Percentiles rank a stretch among this genome's conserved stretches.
phyloP scores from a whole-genome alignment of 35 echinoderm and acorn worm genomes.

The Ophiothrix spiculata region DNA sequence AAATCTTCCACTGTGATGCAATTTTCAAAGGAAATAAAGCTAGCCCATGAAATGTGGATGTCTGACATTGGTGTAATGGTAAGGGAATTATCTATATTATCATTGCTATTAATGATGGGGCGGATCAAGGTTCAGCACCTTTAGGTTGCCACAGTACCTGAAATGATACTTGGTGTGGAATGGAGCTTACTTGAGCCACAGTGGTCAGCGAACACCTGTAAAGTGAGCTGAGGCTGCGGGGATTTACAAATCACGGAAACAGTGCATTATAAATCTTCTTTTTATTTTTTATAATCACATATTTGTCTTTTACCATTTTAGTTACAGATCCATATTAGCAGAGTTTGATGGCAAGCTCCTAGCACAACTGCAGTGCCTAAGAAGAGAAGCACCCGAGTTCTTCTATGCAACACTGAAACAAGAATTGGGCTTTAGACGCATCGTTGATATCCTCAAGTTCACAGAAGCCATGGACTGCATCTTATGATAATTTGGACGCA shows the following conservation, averaged over 20 bases:
- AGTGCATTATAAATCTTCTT: background rate
- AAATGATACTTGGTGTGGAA: no score
- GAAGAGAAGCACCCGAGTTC: slow-evolving; percentile 85
- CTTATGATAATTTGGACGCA: slow-evolving; percentile 24
- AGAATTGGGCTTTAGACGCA: slow-evolving; percentile 39
- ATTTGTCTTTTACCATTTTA: slow-evolving; percentile 13
- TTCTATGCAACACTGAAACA: slow-evolving; percentile 78
- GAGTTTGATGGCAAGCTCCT: slow-evolving; percentile 72
- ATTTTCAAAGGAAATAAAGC: no score
- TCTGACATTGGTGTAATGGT: no score
- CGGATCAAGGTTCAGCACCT: background rate
- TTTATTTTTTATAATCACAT: background rate
- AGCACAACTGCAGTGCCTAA: slow-evolving; percentile 45
- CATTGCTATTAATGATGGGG: background rate
- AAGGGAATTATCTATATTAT: background rate
- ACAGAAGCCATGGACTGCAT: slow-evolving; percentile 73
- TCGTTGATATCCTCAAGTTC: slow-evolving; percentile 82
- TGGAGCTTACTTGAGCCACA: no score
- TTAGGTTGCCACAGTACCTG: background rate
- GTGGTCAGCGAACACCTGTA: no score
- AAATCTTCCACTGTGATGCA: no score
- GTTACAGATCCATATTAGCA: slow-evolving; percentile 37
- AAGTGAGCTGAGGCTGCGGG: no score
- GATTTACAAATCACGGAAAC: no score
- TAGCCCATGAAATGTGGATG: no score